Percentiles rank a stretch among this genome's conserved stretches.
Conservation (phyloP, 2,797 vertebrate species). For the Gouania willdenowi region DNA sequence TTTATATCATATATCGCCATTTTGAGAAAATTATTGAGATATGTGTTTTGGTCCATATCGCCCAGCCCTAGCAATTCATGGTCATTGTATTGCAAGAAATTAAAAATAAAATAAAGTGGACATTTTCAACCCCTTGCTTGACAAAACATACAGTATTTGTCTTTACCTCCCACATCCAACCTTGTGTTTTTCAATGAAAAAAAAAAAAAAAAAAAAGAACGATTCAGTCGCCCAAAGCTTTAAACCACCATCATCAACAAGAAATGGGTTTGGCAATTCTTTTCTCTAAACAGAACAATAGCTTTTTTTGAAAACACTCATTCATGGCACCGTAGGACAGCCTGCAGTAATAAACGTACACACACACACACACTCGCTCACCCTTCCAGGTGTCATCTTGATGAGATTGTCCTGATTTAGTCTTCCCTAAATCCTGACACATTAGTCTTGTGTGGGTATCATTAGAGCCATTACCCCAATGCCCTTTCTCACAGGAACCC, state of each 20-base stretch:
- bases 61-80: conserved; percentile 1
- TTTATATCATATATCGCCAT: too few relatives aligned
- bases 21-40: too few relatives aligned
- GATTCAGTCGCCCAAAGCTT: conserved; percentile 23
- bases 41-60: too few relatives aligned
- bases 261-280: conserved; percentile 16
- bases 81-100: too few relatives aligned
- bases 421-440: conserved; percentile 55
- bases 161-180: conserved; percentile 7
- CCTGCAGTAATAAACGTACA: conserved; percentile 15
- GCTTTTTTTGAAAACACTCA: conserved; percentile 24
- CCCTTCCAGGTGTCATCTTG: conserved; percentile 33
- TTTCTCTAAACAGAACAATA: conserved; percentile 20
- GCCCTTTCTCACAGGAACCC: conserved; percentile 58
- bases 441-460: conserved; percentile 58
- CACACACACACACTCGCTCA: conserved; percentile 4
- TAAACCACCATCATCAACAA: conserved; percentile 27
- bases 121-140: conserved; percentile 13
- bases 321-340: conserved; percentile 11
- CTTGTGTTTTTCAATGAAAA: conserved; percentile 26
- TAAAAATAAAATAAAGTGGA: conserved; percentile 3
- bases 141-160: conserved; percentile 11
- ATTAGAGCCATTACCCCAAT: conserved; percentile 62
- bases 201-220: too few relatives aligned
- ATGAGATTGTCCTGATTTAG: conserved; percentile 59